phyloP scores from a whole-genome alignment of 2,888 invertebrate genomes.

The Hedychridium roseum region DNA sequence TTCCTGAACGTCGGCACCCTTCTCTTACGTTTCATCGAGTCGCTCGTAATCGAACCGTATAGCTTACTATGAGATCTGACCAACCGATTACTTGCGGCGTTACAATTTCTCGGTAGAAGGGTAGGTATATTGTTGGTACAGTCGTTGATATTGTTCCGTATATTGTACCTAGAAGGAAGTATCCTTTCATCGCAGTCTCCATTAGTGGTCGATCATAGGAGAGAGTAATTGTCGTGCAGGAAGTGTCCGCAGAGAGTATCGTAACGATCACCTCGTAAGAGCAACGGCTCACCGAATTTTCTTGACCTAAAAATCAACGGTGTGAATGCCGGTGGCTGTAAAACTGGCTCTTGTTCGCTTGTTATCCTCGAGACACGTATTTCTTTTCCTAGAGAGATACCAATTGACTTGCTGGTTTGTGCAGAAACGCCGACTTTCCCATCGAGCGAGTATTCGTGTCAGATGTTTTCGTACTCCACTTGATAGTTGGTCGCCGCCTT shows the following conservation, averaged over 20 bases:
- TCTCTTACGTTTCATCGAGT: no score
- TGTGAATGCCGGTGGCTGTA: slow-evolving; percentile 6
- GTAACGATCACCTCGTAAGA: not conserved
- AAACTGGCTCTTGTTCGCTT: not conserved
- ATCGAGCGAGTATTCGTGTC: not conserved
- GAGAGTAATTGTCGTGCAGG: not conserved
- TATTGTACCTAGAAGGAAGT: no score
- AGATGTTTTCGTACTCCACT: slow-evolving; percentile 9
- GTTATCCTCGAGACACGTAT: slow-evolving; percentile 13
- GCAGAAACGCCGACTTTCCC: slow-evolving; percentile 6
- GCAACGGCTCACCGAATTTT: slow-evolving; percentile 30
- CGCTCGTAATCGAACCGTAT: no score
- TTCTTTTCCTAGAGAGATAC: slow-evolving; percentile 1
- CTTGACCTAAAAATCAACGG: slow-evolving; percentile 39
- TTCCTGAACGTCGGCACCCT: no score
- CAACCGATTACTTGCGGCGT: no score
- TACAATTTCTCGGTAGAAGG: no score
- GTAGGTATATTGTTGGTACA: no score
- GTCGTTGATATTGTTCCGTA: no score
- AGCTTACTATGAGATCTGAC: no score
- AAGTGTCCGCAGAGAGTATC: no score
- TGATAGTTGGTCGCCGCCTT: slow-evolving; percentile 9
- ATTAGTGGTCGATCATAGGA: not conserved
- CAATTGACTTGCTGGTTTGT: no score
- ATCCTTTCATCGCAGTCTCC: no score